These are phyloP conservation scores for Heliconius hewitsoni DNA, from an alignment of 1,140 invertebrate genomes.

Conservation along the genomic window DNA sequence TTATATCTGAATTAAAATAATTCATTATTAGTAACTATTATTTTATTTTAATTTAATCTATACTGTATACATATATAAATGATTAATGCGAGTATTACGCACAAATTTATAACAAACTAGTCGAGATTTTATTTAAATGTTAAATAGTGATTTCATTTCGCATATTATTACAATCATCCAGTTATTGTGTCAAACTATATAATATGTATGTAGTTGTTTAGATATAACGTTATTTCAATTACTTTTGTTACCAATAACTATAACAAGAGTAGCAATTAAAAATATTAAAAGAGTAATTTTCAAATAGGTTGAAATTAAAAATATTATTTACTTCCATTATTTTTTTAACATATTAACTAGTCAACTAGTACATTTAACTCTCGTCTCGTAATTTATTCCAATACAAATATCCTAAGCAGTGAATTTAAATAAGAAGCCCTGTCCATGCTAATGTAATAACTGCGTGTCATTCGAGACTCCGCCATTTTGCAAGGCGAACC, in stretches of 20 bases:
- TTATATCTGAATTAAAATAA: no score
- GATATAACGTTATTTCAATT: background rate
- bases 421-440: conserved; percentile 48
- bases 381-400: conserved; percentile 8
- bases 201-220: background rate
- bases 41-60: background rate
- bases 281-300: background rate
- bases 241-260: background rate
- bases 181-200: background rate
- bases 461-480: conserved; percentile 74
- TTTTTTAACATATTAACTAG: background rate
- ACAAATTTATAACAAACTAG: background rate
- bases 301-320: background rate
- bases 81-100: background rate
- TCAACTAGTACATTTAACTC: background rate
- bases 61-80: background rate
- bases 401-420: conserved; percentile 16
- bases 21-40: no score
- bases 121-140: conserved; percentile 10
- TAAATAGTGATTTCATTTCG: background rate
- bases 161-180: background rate
- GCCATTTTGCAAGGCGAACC: conserved; percentile 78
- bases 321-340: background rate
- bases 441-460: conserved; percentile 57
- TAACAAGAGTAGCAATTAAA: background rate